Evolutionary conservation across 2,797 vertebrate genomes (phyloP).

Genomic region (Dromococcyx pavoninus): DNA sequence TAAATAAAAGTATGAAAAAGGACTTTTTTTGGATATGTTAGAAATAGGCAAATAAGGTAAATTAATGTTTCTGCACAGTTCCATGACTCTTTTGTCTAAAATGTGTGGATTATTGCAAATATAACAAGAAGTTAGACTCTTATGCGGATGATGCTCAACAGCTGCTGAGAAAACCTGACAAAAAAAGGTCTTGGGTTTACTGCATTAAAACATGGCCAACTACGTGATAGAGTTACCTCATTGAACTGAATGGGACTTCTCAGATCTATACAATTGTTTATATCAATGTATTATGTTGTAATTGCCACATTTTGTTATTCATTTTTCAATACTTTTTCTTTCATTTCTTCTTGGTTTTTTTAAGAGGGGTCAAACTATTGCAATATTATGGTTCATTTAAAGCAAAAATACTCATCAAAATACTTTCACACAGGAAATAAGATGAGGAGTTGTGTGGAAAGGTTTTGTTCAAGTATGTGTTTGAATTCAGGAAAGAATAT

Average conservation of each 20-base stretch:
- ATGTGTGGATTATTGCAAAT: conserved; percentile 17
- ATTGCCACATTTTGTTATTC: background rate
- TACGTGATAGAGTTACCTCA: background rate
- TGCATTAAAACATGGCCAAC: background rate
- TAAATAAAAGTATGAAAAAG: background rate
- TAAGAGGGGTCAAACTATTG: background rate
- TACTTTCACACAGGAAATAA: background rate
- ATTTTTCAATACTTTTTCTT: background rate
- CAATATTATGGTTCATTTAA: background rate
- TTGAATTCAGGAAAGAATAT: background rate
- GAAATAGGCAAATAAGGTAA: conserved; percentile 5
- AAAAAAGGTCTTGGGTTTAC: background rate
- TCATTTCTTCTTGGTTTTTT: background rate
- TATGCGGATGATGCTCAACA: background rate
- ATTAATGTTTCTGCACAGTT: conserved; percentile 4
- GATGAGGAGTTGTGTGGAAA: background rate
- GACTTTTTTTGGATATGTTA: background rate
- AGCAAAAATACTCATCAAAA: conserved; percentile 15
- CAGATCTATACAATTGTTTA: background rate
- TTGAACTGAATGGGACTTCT: background rate
- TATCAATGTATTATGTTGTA: background rate
- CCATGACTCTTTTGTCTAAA: conserved; percentile 6
- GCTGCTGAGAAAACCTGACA: conserved; percentile 14
- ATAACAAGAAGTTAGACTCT: conserved; percentile 1
- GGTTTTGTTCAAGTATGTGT: background rate